Percentiles rank a stretch among this genome's conserved stretches.
These are phyloP conservation scores for Pocillopora verrucosa DNA, from an alignment of 64 coral and sea anemone species.

Conservation along the genomic window DNA sequence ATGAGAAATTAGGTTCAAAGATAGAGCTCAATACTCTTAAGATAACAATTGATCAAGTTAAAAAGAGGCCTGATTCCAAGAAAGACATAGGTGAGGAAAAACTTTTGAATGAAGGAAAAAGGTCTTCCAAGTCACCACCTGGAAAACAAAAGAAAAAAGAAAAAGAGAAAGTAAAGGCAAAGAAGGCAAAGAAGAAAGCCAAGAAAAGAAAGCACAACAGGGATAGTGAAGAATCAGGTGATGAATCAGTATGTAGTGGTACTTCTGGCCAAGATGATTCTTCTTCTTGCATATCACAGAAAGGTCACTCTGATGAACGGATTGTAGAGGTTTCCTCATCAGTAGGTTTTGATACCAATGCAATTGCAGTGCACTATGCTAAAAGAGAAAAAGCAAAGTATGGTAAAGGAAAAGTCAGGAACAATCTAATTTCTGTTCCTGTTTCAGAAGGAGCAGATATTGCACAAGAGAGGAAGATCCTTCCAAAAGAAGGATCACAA, in stretches of 20 bases:
- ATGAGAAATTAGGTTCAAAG: slow-evolving; percentile 5
- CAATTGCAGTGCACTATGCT: slow-evolving; percentile 23
- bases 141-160: slow-evolving; percentile 35
- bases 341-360: slow-evolving; percentile 9
- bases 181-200: slow-evolving; percentile 42
- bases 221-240: background rate
- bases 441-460: background rate
- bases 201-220: slow-evolving; percentile 29
- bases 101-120: background rate
- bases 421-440: slow-evolving; percentile 29
- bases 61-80: background rate
- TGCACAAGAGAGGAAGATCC: background rate
- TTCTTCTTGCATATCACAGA: background rate
- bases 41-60: slow-evolving; percentile 24
- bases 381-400: background rate
- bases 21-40: slow-evolving; percentile 13
- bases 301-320: background rate
- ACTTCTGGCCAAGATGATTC: slow-evolving; percentile 20
- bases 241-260: slow-evolving; percentile 34
- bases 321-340: slow-evolving; percentile 26
- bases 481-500: background rate
- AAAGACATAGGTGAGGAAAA: background rate
- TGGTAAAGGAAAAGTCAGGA: background rate
- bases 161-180: slow-evolving; percentile 27
- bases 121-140: slow-evolving; percentile 18